These are phyloP conservation scores for Thereva unica DNA, from an alignment of 2,888 invertebrate genomes.

Conservation along the genomic window DNA sequence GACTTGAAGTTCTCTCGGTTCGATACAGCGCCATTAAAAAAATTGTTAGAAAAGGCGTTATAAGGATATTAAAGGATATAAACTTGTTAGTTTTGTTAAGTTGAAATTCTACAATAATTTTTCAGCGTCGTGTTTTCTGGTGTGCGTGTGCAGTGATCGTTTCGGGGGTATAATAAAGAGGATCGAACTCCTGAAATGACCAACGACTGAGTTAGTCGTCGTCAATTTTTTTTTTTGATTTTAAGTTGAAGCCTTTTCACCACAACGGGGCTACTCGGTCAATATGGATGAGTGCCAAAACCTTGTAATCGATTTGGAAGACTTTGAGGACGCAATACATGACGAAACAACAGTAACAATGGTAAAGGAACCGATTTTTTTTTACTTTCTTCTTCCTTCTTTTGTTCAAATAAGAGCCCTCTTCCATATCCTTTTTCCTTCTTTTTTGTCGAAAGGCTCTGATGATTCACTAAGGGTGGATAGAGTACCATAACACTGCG, in stretches of 20 bases:
- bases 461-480: too few species aligned
- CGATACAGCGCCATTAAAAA: too few species aligned
- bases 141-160: too few species aligned
- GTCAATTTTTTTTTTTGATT: constrained; percentile 34
- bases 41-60: too few species aligned
- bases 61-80: too few species aligned
- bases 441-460: too few species aligned
- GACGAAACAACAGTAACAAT: constrained; percentile 42
- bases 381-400: constrained; percentile 6
- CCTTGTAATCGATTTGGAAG: constrained; percentile 56
- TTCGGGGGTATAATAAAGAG: background rate
- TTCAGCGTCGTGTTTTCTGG: too few species aligned
- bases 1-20: too few species aligned
- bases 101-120: too few species aligned
- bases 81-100: too few species aligned
- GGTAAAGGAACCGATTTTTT: constrained; percentile 28
- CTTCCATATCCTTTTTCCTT: background rate
- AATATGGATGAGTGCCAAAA: constrained; percentile 61
- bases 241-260: constrained; percentile 43
- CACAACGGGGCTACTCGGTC: constrained; percentile 46
- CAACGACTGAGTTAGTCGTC: constrained; percentile 34
- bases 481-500: too few species aligned
- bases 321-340: constrained; percentile 51
- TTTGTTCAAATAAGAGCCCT: background rate
- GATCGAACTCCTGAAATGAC: constrained; percentile 29